Evolutionary conservation across 2,888 invertebrate species (phyloP).

Genomic region (Mesoligia furuncula): DNA sequence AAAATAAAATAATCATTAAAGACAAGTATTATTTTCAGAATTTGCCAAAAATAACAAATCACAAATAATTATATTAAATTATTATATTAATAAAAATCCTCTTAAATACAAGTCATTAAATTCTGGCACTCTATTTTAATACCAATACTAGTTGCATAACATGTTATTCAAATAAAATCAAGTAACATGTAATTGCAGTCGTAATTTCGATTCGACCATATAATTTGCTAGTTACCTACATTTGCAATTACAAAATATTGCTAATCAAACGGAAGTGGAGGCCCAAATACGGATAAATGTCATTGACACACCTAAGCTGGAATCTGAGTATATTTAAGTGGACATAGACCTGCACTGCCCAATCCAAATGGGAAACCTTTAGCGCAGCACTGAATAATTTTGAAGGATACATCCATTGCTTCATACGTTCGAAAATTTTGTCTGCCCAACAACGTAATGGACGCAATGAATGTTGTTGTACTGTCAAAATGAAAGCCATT

Average conservation of each 20-base stretch:
- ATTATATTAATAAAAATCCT: too few relatives aligned
- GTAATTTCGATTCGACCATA: constrained; percentile 41
- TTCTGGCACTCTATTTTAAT: not conserved
- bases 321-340: not conserved
- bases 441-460: not conserved
- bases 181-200: constrained; percentile 32
- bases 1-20: too few relatives aligned
- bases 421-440: not conserved
- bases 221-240: constrained; percentile 39
- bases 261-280: constrained; percentile 34
- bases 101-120: not conserved
- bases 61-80: too few relatives aligned
- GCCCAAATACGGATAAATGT: constrained; percentile 40
- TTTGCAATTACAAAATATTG: constrained; percentile 51
- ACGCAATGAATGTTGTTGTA: not conserved
- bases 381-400: not conserved
- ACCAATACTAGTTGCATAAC: constrained; percentile 39
- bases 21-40: too few relatives aligned
- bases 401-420: not conserved
- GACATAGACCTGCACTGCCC: too few relatives aligned
- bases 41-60: too few relatives aligned
- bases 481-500: too few relatives aligned
- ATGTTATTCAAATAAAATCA: constrained; percentile 52
- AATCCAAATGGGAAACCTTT: not conserved
- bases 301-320: constrained; percentile 25